These are phyloP conservation scores for Spicauda simplicius DNA, from an alignment of 2,888 invertebrate species.

Conservation along the genomic window DNA sequence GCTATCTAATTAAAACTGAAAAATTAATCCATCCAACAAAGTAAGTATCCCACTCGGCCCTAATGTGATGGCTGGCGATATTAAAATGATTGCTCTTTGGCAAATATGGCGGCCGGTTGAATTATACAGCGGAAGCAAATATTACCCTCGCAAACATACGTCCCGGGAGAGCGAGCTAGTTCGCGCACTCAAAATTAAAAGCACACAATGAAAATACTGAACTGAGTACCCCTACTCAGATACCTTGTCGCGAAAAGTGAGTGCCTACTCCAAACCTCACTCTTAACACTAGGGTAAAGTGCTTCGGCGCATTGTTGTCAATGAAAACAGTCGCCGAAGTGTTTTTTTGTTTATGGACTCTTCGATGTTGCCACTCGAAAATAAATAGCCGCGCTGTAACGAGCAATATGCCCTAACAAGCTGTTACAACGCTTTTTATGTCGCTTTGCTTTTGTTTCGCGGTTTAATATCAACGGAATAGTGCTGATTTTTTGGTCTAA, in stretches of 20 bases:
- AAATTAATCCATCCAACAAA: conserved; percentile 76
- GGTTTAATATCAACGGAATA: conserved; percentile 16
- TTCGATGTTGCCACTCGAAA: conserved; percentile 82
- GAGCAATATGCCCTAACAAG: conserved; percentile 80
- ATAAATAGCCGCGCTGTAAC: conserved; percentile 78
- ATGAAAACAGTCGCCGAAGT: conserved; percentile 81
- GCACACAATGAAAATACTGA: conserved; percentile 87
- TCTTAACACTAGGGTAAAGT: conserved; percentile 74
- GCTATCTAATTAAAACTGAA: conserved; percentile 67
- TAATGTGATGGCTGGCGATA: conserved; percentile 85
- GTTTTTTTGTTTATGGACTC: conserved; percentile 84
- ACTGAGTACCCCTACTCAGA: conserved; percentile 73
- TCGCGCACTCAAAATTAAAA: conserved; percentile 88
- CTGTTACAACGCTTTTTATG: conserved; percentile 70
- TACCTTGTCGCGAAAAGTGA: conserved; percentile 83
- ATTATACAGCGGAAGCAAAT: conserved; percentile 87
- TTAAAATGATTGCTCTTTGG: conserved; percentile 87
- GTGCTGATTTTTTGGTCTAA: conserved; percentile 36
- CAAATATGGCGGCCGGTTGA: conserved; percentile 87
- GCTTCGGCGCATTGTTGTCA: conserved; percentile 76
- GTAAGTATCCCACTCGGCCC: conserved; percentile 73
- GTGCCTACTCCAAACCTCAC: conserved; percentile 73
- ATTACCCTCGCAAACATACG: conserved; percentile 86
- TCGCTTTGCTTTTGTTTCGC: conserved; percentile 29
- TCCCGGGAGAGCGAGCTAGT: conserved; percentile 85